Percentiles rank a stretch among this genome's conserved stretches.
These are phyloP conservation scores for Drosophila nigricruria DNA, from an alignment of 2,888 invertebrate species.

Conservation along the genomic window DNA sequence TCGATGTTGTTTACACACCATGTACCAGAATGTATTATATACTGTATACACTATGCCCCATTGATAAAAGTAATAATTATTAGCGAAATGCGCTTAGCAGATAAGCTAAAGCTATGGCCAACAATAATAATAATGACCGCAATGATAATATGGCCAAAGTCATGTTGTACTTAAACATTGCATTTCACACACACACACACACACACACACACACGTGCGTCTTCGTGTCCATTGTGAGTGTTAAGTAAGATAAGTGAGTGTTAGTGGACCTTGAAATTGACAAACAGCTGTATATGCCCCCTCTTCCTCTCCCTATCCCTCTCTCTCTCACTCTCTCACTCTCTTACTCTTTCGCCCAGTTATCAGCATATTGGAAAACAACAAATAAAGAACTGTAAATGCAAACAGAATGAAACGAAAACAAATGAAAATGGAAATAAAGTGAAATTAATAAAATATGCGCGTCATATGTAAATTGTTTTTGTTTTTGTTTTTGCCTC, in stretches of 20 bases:
- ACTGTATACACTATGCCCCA: constrained; percentile 14
- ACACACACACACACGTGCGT: neutral
- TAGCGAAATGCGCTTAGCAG: constrained; percentile 65
- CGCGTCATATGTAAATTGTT: constrained; percentile 27
- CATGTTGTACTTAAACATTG: constrained; percentile 35
- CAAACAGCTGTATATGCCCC: constrained; percentile 65
- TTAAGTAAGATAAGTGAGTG: constrained; percentile 61
- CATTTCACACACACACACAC: constrained; percentile 19
- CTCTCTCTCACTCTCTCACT: neutral
- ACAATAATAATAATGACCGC: constrained; percentile 21
- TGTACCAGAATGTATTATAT: constrained; percentile 15
- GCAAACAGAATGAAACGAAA: constrained; percentile 27
- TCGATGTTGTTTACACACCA: constrained; percentile 35
- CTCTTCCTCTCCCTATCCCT: constrained; percentile 9
- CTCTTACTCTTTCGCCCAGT: neutral
- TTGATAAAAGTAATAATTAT: constrained; percentile 66
- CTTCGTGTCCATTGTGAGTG: constrained; percentile 41
- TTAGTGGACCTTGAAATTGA: constrained; percentile 68
- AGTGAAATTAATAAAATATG: constrained; percentile 40
- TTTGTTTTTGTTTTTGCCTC: constrained; percentile 1
- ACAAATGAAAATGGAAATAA: constrained; percentile 26
- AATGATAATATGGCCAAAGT: constrained; percentile 35
- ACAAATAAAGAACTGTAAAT: constrained; percentile 31
- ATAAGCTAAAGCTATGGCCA: constrained; percentile 57
- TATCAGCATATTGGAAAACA: constrained; percentile 34